These are phyloP conservation scores for Carcharodon carcharias DNA, from an alignment of 2,797 vertebrate species.

Conservation along the genomic window DNA sequence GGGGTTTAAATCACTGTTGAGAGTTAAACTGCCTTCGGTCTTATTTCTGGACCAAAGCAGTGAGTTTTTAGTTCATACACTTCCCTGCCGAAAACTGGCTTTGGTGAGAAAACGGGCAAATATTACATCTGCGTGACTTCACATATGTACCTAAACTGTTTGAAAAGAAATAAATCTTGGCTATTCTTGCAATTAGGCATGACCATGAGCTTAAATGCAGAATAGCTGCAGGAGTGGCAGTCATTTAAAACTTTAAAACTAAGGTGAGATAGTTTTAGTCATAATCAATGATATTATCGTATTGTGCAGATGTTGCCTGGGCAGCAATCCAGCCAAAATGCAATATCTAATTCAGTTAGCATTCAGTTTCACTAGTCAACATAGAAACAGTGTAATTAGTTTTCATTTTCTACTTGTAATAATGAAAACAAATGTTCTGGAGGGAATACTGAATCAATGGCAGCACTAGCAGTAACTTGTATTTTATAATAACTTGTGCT, in stretches of 20 bases:
- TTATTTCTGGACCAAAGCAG: neutral
- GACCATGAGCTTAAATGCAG: neutral
- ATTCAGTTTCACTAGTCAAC: neutral
- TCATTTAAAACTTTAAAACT: neutral
- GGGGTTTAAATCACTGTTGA: neutral
- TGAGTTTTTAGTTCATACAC: neutral
- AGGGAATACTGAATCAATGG: neutral
- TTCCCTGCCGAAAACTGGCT: neutral
- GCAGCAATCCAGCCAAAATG: neutral
- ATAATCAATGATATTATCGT: neutral
- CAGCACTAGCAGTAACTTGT: neutral
- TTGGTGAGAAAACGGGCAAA: neutral
- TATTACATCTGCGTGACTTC: neutral
- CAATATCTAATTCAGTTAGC: neutral
- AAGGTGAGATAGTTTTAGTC: neutral
- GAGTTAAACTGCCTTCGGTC: neutral
- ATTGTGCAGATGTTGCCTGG: neutral
- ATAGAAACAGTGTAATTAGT: neutral
- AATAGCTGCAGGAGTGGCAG: neutral
- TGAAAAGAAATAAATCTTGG: neutral
- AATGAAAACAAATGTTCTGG: constrained; percentile 10
- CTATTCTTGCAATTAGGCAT: too few species aligned
- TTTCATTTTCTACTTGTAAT: neutral
- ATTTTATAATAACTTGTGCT: neutral
- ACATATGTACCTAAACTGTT: neutral